Percentiles rank a stretch among this genome's conserved stretches.
Evolutionary conservation across 2,113 vertebrate species (phyloP).

Genomic region (Prinia subflava): DNA sequence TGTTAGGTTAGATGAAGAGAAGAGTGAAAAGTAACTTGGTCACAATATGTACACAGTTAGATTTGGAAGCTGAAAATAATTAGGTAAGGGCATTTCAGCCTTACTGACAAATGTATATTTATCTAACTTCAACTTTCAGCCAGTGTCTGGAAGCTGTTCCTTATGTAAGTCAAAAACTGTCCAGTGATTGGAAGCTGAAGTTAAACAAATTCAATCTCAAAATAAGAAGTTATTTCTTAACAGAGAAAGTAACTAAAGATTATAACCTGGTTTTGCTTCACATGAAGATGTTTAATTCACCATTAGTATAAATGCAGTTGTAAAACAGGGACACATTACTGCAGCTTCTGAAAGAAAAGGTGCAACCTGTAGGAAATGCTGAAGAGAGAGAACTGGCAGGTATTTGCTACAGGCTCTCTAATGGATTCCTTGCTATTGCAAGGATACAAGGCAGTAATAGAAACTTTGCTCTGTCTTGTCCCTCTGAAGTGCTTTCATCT

Average conservation of each 20-base stretch:
- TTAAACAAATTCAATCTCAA: conserved; percentile 10
- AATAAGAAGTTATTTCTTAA: background rate
- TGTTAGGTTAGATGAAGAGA: background rate
- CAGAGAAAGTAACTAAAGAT: background rate
- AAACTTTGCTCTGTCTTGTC: background rate
- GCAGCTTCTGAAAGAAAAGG: background rate
- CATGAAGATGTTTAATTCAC: background rate
- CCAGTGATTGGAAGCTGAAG: background rate
- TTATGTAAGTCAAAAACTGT: background rate
- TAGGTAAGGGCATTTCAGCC: background rate
- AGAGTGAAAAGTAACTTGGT: background rate
- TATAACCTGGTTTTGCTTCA: background rate
- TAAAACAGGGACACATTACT: background rate
- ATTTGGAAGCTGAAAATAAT: conserved; percentile 28
- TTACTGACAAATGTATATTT: conserved; percentile 46
- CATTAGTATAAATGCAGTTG: background rate
- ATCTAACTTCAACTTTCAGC: conserved; percentile 18
- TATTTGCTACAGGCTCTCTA: background rate
- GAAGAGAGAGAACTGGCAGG: background rate
- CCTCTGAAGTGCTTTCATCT: conserved; percentile 35
- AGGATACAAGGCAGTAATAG: conserved; percentile 1
- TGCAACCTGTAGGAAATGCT: background rate
- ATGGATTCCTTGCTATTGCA: conserved; percentile 37
- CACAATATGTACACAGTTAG: background rate
- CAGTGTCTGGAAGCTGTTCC: conserved; percentile 10